These are phyloP conservation scores for Leptinotarsa peninsularis DNA, from an alignment of 2,888 invertebrate species.

Conservation along the genomic window DNA sequence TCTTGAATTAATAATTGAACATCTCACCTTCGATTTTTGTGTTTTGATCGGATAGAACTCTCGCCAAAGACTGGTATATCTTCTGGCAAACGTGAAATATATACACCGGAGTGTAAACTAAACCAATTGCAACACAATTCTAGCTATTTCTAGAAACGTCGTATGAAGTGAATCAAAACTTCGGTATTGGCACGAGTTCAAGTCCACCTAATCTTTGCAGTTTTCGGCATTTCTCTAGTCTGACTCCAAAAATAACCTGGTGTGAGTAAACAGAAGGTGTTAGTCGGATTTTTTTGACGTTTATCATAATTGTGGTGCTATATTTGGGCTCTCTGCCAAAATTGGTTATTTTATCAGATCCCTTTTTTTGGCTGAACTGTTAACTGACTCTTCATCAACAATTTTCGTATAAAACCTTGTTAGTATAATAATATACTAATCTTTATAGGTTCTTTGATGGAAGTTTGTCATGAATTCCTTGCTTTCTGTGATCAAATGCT, in stretches of 20 bases:
- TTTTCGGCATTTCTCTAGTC: conserved; percentile 16
- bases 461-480: no score
- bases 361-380: background rate
- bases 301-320: conserved; percentile 40
- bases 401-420: no score
- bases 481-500: no score
- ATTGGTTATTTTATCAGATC: conserved; percentile 30
- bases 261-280: conserved; percentile 49
- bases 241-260: conserved; percentile 43
- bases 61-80: conserved; percentile 18
- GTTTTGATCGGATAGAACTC: background rate
- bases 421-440: no score
- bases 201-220: conserved; percentile 22
- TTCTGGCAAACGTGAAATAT: conserved; percentile 35
- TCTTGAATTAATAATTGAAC: background rate
- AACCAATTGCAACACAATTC: conserved; percentile 37
- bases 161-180: conserved; percentile 40
- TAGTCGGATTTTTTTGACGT: conserved; percentile 39
- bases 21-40: conserved; percentile 19
- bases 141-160: conserved; percentile 49
- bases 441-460: no score
- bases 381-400: no score
- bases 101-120: conserved; percentile 43
- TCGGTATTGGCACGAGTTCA: conserved; percentile 36
- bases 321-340: conserved; percentile 38